Evolutionary conservation across 1,140 invertebrate species (phyloP).

Genomic region (Leguminivora glycinivorella): DNA sequence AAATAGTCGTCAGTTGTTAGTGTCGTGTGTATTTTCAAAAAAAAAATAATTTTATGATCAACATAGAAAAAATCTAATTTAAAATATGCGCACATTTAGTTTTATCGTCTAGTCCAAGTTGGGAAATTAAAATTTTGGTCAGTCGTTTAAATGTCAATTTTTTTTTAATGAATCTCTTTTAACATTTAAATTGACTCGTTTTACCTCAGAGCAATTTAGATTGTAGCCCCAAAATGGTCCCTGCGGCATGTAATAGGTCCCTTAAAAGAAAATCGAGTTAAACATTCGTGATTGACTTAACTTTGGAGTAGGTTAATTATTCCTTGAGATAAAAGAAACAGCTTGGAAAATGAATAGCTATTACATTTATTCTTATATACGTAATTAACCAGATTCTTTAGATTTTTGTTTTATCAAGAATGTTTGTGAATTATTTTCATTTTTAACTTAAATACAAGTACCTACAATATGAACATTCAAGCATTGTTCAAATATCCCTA

Average conservation of each 20-base stretch:
- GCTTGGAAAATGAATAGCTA: slow-evolving; percentile 37
- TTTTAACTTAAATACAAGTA: too few species aligned
- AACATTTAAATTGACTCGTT: slow-evolving; percentile 74
- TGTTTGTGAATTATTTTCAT: too few species aligned
- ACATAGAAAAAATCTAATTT: too few species aligned
- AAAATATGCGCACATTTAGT: too few species aligned
- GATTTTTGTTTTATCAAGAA: neutral
- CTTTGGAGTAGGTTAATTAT: slow-evolving; percentile 63
- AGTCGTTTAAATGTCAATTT: slow-evolving; percentile 54
- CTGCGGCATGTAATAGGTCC: slow-evolving; percentile 70
- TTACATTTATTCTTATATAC: neutral
- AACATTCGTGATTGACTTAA: slow-evolving; percentile 74
- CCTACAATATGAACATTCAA: too few species aligned
- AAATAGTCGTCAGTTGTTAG: too few species aligned
- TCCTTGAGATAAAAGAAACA: slow-evolving; percentile 61
- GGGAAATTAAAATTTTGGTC: slow-evolving; percentile 32
- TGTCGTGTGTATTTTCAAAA: too few species aligned
- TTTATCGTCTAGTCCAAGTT: too few species aligned
- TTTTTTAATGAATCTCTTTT: slow-evolving; percentile 70
- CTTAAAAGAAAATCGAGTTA: slow-evolving; percentile 74
- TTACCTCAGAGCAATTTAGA: slow-evolving; percentile 69
- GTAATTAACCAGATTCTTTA: neutral
- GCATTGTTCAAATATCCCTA: too few species aligned
- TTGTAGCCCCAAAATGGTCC: slow-evolving; percentile 63
- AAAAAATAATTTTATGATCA: too few species aligned